Evolutionary conservation across 2,113 vertebrate genomes (phyloP).

Genomic region (Chamaea fasciata): DNA sequence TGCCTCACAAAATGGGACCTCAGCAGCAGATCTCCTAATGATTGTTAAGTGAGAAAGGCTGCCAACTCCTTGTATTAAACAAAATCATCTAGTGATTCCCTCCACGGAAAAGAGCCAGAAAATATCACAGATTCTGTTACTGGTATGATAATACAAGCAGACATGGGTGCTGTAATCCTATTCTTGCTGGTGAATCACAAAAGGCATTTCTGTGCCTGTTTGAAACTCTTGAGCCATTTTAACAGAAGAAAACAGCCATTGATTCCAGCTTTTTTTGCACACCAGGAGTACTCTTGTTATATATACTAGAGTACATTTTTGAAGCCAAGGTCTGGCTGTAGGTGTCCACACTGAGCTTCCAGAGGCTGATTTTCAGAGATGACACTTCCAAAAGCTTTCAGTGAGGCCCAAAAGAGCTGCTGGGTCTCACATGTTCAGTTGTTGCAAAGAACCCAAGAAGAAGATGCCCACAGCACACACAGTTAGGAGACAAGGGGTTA

Average conservation of each 20-base stretch:
- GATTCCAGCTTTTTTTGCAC: not conserved
- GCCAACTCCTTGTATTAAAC: not conserved
- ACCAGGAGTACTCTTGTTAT: not conserved
- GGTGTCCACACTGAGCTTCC: not conserved
- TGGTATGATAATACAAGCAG: not conserved
- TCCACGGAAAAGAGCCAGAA: not conserved
- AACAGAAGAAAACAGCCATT: not conserved
- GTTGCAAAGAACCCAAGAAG: not conserved
- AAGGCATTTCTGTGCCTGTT: not conserved
- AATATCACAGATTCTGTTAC: not conserved
- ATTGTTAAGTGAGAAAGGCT: constrained; percentile 18
- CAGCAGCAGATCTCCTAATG: constrained; percentile 24
- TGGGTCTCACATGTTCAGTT: not conserved
- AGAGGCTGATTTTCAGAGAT: not conserved
- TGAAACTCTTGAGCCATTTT: not conserved
- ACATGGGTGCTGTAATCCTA: not conserved
- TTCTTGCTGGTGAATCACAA: not conserved
- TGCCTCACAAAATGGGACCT: constrained; percentile 12
- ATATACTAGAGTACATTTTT: not conserved
- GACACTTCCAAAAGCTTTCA: not conserved
- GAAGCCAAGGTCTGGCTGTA: not conserved
- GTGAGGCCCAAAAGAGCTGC: not conserved
- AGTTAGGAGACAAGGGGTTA: rapidly evolving
- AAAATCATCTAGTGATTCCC: not conserved
- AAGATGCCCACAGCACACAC: not conserved